These are phyloP conservation scores for Colletes latitarsis DNA, from an alignment of 1,140 invertebrate genomes.

Conservation along the genomic window DNA sequence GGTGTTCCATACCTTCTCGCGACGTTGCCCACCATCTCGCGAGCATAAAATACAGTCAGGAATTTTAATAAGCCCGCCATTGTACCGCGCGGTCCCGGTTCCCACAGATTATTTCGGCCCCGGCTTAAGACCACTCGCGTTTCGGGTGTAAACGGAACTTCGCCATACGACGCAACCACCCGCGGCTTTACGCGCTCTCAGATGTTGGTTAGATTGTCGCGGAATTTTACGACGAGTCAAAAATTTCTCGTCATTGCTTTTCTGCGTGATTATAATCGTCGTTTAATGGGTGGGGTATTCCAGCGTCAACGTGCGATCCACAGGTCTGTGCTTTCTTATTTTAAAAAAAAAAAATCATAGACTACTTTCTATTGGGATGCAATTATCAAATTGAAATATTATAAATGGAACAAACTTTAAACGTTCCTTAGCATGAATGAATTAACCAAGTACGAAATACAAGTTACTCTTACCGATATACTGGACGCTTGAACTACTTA, in stretches of 20 bases:
- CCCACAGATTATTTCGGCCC: conserved; percentile 70
- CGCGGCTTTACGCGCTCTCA: conserved; percentile 55
- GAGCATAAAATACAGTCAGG: conserved; percentile 73
- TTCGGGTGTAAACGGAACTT: conserved; percentile 64
- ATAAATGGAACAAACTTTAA: no score
- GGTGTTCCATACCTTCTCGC: conserved; percentile 51
- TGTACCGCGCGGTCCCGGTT: conserved; percentile 67
- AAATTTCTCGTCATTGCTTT: conserved; percentile 32
- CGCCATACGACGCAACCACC: conserved; percentile 50
- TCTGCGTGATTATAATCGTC: not conserved
- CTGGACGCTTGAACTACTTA: no score
- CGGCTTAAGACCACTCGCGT: conserved; percentile 56
- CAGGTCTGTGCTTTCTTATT: no score
- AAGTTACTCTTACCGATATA: no score
- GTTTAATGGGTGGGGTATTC: no score
- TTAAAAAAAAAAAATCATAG: no score
- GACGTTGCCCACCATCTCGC: conserved; percentile 65
- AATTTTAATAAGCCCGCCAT: conserved; percentile 76
- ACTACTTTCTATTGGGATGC: no score
- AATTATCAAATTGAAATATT: no score
- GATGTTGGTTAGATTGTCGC: conserved; percentile 63
- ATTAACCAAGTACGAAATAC: no score
- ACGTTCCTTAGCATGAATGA: no score
- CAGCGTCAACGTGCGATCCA: no score
- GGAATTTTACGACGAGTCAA: conserved; percentile 57